Conservation (phyloP, 2,113 vertebrate genomes). For the Vulpes ferrilata region DNA sequence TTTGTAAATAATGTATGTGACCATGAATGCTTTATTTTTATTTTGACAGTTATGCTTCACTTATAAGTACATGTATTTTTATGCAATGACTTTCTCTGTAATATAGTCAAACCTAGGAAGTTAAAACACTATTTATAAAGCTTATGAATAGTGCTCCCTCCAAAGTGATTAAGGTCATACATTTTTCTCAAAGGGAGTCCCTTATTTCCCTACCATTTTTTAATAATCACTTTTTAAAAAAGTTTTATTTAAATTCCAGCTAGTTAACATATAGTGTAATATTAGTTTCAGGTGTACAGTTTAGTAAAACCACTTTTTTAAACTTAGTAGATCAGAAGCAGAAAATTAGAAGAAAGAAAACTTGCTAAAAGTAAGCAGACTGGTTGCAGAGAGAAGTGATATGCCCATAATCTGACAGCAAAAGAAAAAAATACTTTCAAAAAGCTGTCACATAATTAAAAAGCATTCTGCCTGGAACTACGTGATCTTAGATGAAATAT, state of each 20-base stretch:
- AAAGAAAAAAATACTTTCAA: conserved; percentile 37
- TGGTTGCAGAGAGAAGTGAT: conserved; percentile 10
- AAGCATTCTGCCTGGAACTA: conserved; percentile 14
- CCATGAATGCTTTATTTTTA: conserved; percentile 18
- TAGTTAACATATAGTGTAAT: not conserved
- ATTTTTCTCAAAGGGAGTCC: not conserved
- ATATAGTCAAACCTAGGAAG: not conserved
- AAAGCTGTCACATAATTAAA: not conserved
- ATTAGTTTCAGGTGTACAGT: not conserved
- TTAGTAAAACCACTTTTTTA: conserved; percentile 29
- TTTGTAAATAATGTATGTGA: not conserved
- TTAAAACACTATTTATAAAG: not conserved
- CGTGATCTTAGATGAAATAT: not conserved
- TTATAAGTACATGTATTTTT: conserved; percentile 2
- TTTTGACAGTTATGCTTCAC: not conserved
- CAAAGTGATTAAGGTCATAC: not conserved
- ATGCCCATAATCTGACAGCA: not conserved
- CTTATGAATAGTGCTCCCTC: not conserved
- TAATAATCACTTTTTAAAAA: not conserved
- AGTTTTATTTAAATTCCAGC: not conserved
- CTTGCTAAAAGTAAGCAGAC: not conserved
- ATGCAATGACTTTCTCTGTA: conserved; percentile 7
- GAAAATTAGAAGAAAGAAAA: conserved; percentile 32
- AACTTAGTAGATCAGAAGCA: conserved; percentile 34
- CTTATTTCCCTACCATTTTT: not conserved